Conservation (phyloP, 2,888 invertebrate genomes). For the Patella pellucida region DNA sequence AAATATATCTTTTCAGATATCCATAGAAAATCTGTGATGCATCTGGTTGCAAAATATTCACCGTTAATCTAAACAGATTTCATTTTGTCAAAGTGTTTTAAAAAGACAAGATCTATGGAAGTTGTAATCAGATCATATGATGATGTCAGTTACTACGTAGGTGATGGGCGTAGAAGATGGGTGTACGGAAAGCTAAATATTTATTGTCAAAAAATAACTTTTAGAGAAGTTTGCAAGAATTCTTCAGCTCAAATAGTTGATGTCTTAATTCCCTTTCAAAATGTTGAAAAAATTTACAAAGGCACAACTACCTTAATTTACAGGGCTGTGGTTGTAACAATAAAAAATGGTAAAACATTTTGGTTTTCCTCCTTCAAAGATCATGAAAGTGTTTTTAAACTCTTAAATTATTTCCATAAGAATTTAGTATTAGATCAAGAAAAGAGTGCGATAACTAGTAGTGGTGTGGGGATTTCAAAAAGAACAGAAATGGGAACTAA, state of each 20-base stretch:
- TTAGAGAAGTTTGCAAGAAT: conserved; percentile 12
- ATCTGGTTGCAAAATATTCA: no score
- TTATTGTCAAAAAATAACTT: conserved; percentile 4
- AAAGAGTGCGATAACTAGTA: neutral
- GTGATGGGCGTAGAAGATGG: conserved; percentile 9
- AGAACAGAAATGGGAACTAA: conserved; percentile 20
- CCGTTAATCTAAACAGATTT: no score
- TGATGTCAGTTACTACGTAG: conserved; percentile 14
- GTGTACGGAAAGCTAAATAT: conserved; percentile 15
- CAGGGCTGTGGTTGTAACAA: conserved; percentile 9
- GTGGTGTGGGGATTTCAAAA: neutral
- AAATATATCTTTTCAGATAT: no score
- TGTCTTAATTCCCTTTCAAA: neutral
- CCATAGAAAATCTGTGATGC: no score
- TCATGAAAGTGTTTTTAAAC: conserved; percentile 11
- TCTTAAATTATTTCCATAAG: conserved; percentile 11
- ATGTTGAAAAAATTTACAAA: conserved; percentile 10
- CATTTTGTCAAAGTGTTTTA: no score
- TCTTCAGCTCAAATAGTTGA: neutral
- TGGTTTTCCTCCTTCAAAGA: conserved; percentile 23
- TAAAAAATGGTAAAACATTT: neutral
- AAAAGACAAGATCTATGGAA: neutral
- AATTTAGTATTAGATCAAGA: neutral
- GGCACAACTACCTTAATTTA: conserved; percentile 13
- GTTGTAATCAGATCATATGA: neutral